A percentile compares a stretch with the other conserved stretches of the same genome.
These are phyloP conservation scores for Nemoura dubitans DNA, from an alignment of 2,888 invertebrate species.

Conservation along the genomic window DNA sequence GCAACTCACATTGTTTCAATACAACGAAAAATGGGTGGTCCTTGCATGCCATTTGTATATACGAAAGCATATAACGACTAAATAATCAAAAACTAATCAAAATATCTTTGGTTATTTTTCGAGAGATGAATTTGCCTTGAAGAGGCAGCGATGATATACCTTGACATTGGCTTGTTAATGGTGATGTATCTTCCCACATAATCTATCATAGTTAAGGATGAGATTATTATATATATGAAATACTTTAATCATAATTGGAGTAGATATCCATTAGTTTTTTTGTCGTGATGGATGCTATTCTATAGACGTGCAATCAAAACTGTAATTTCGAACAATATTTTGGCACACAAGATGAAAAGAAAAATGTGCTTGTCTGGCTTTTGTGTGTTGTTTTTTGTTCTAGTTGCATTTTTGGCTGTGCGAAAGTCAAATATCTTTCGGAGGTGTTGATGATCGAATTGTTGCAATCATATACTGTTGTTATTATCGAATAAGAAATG, in stretches of 20 bases:
- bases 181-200: background rate
- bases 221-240: background rate
- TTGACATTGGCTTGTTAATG: background rate
- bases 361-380: background rate
- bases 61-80: background rate
- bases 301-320: background rate
- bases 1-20: background rate
- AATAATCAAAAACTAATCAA: slow-evolving; percentile 7
- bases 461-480: background rate
- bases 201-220: background rate
- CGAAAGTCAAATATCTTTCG: background rate
- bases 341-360: background rate
- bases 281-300: background rate
- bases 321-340: slow-evolving; percentile 5
- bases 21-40: background rate
- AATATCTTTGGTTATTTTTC: background rate
- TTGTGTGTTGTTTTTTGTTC: background rate
- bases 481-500: too few species aligned
- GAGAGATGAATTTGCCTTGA: background rate
- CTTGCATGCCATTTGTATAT: background rate
- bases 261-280: background rate
- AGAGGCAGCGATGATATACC: background rate
- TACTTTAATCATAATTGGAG: background rate
- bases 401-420: background rate
- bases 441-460: background rate